Conservation (phyloP, 2,113 vertebrate species). For the Salminus brasiliensis region DNA sequence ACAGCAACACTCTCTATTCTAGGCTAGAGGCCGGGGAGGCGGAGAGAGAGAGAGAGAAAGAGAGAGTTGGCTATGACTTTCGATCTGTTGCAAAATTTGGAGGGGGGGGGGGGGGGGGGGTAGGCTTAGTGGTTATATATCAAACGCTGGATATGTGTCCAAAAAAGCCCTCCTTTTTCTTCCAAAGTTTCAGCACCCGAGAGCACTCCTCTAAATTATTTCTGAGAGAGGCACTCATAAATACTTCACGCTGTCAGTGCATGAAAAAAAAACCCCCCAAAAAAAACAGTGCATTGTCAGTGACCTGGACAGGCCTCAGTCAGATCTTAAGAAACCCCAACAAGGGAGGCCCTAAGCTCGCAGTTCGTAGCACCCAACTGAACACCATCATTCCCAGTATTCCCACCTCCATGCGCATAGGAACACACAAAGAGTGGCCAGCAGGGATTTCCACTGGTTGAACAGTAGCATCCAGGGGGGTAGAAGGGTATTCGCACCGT, state of each 20-base stretch:
- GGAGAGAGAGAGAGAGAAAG: too few species aligned
- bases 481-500: slow-evolving; percentile 71
- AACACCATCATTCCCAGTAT: not conserved
- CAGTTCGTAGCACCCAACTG: not conserved
- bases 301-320: not conserved
- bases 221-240: not conserved
- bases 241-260: not conserved
- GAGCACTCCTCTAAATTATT: not conserved
- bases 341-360: not conserved
- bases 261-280: not conserved
- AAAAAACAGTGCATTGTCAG: not conserved
- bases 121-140: not conserved
- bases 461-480: slow-evolving; percentile 40
- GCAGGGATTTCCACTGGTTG: slow-evolving; percentile 37
- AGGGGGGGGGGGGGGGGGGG: too few species aligned
- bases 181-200: not conserved
- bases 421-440: slow-evolving; percentile 28
- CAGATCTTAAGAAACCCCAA: not conserved
- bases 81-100: not conserved
- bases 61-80: slow-evolving; percentile 29
- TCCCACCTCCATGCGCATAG: slow-evolving; percentile 21
- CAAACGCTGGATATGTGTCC: not conserved
- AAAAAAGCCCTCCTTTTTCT: not conserved
- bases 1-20: slow-evolving; percentile 56
- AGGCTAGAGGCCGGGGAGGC: slow-evolving; percentile 50